phyloP scores from a whole-genome alignment of 23 tunicate species.

The Halocynthia roretzi region DNA sequence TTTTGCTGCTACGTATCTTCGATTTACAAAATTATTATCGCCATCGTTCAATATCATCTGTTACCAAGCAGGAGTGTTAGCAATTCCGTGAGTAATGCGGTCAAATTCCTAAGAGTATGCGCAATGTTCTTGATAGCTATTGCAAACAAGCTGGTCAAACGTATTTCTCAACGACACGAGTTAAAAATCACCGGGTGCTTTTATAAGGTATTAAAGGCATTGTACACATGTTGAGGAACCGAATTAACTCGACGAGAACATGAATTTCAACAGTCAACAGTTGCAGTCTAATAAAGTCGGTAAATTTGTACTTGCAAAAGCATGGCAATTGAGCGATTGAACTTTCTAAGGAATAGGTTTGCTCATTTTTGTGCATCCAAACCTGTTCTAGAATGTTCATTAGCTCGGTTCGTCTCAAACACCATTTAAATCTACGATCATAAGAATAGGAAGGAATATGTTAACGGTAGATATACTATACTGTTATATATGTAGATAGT shows the following conservation, averaged over 20 bases:
- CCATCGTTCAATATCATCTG: neutral
- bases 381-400: constrained; percentile 39
- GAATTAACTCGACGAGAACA: too few relatives aligned
- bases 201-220: neutral
- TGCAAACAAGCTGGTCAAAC: neutral
- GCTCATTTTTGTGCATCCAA: neutral
- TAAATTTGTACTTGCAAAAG: neutral
- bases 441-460: neutral
- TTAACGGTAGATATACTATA: too few relatives aligned
- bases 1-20: neutral
- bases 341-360: constrained; percentile 64
- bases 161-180: too few relatives aligned
- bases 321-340: constrained; percentile 22
- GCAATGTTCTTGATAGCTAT: neutral
- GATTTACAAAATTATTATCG: neutral
- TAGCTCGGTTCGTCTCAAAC: constrained; percentile 10
- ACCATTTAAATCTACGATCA: neutral
- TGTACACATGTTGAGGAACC: neutral
- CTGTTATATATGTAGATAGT: too few relatives aligned
- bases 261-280: too few relatives aligned
- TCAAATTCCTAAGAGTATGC: neutral
- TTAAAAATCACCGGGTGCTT: too few relatives aligned
- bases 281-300: neutral
- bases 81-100: neutral
- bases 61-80: neutral